phyloP scores from a whole-genome alignment of 2,797 vertebrate species.

The Tarsius wallacei region DNA sequence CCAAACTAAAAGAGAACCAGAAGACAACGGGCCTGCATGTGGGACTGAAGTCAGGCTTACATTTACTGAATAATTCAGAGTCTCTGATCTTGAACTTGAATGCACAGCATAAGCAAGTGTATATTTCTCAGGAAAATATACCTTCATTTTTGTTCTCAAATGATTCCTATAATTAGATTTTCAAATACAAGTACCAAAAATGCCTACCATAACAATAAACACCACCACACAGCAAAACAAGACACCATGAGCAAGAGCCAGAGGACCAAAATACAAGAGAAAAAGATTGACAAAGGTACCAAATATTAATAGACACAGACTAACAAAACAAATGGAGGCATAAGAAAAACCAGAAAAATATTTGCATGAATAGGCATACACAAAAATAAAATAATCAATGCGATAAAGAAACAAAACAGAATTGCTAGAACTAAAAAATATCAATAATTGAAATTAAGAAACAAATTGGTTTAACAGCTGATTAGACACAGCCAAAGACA shows the following conservation, averaged over 20 bases:
- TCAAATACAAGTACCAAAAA: background rate
- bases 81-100: background rate
- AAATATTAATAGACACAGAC: background rate
- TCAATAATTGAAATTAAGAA: background rate
- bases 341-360: background rate
- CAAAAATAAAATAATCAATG: background rate
- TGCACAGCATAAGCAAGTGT: background rate
- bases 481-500: background rate
- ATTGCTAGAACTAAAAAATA: background rate
- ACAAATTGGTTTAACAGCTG: background rate
- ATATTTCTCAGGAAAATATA: background rate
- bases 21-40: accelerated
- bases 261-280: background rate
- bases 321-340: background rate
- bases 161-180: background rate
- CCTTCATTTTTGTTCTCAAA: background rate
- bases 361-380: background rate
- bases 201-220: background rate
- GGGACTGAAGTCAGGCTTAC: background rate
- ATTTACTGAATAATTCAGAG: background rate
- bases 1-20: background rate
- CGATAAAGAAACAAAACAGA: background rate
- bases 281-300: background rate
- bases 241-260: background rate
- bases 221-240: background rate